Base-by-base conservation (phyloP, 2,113 vertebrate species). In the Mohoua ochrocephala region DNA sequence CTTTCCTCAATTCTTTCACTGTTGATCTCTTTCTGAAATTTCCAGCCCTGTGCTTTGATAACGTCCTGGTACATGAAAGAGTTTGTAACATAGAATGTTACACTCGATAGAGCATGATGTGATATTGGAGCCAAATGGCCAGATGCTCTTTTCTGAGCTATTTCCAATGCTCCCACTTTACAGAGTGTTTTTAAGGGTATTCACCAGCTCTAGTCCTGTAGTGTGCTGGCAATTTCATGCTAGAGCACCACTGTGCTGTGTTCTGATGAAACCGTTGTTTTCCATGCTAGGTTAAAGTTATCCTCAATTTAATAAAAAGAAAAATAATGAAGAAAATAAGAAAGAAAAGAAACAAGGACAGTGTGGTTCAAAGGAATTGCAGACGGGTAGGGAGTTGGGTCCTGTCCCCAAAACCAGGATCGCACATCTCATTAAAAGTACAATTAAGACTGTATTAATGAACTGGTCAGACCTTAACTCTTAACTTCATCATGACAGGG, bases 81-180 rank as follows among this genome's bases (percentile, higher is more conserved):
- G 77, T 92, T 95, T 93, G 94, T 91, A 96, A 94, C 90, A 75
- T 57, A 74, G 84, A 96, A 88, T 93, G 90, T 95, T 93, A 67
- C 91, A 95, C 89, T 95, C 3, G 2, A 76, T 92, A 74, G 84
- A 95, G 95, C 94, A 26, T 65, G 95, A 95, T 84, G 92, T 79
- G 94, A 74, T 94, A 81, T 20, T 41, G 90, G 76, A 96, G 95
- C 95, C 95, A 96, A 96, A 89, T 49, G 78, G 76, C 89, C 96
- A 97, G 95, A 97, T 96, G 96, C 94, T 96, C 93, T 75, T 95
- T 89, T 60, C 89, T 91, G 77, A 94, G 89, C 84, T 93, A 59
- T 87, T 97, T 96, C 92, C 93, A 95, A 24, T 56, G 88, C 79
- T 96, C 71, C 83, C 68, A 60, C 76, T 96, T 94, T 21, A 75